phyloP scores from a whole-genome alignment of 1,140 invertebrate genomes.

The Dufourea novaeangliae region DNA sequence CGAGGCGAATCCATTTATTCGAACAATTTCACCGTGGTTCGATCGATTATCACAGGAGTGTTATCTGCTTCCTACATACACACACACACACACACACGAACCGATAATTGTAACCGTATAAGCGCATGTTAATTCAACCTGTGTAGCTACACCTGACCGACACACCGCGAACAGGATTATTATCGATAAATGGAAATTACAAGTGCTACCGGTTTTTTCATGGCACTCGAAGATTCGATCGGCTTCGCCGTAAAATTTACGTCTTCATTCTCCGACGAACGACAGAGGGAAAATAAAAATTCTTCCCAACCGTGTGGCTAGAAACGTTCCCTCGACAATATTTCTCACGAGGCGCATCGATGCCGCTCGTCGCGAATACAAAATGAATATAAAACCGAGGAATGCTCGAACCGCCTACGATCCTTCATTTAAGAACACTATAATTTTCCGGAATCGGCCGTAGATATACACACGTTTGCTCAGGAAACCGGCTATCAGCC shows the following conservation, averaged over 20 bases:
- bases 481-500: background rate
- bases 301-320: too few species aligned
- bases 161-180: background rate
- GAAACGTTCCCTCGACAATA: background rate
- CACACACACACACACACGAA: too few species aligned
- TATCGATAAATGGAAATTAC: background rate
- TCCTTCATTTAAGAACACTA: slow-evolving; percentile 35
- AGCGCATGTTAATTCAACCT: background rate
- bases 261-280: background rate
- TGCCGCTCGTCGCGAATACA: slow-evolving; percentile 20
- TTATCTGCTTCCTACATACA: background rate
- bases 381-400: slow-evolving; percentile 31
- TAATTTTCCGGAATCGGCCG: slow-evolving; percentile 26
- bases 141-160: background rate
- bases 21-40: background rate
- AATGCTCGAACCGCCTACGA: slow-evolving; percentile 19
- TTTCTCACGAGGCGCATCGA: slow-evolving; percentile 8
- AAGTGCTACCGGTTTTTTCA: slow-evolving; percentile 4
- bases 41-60: background rate
- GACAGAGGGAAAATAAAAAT: background rate
- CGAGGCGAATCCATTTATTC: background rate
- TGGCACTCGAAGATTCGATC: too few species aligned
- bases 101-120: background rate
- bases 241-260: background rate
- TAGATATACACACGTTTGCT: background rate